Conservation (phyloP, 2,797 vertebrate species). For the Eremophila alpestris region DNA sequence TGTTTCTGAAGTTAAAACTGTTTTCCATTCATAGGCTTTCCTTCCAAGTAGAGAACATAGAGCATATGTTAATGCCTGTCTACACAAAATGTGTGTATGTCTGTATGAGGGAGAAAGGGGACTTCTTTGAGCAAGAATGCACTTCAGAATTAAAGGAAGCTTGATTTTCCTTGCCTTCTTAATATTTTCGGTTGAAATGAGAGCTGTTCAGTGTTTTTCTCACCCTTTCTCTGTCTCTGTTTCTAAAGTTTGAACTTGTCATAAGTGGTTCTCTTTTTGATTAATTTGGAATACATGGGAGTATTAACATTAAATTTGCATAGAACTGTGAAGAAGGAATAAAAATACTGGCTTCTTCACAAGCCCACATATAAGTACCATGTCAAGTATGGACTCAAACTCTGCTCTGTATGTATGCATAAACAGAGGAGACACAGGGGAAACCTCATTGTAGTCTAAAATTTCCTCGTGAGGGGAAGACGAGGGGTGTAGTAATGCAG, state of each 20-base stretch:
- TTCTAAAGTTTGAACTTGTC: not conserved
- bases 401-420: not conserved
- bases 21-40: not conserved
- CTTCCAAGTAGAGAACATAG: not conserved
- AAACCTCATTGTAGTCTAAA: not conserved
- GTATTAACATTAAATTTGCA: not conserved
- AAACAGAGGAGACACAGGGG: not conserved
- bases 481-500: no score
- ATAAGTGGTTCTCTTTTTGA: not conserved
- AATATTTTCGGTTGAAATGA: not conserved
- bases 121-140: not conserved
- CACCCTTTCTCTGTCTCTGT: not conserved
- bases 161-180: not conserved
- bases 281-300: not conserved
- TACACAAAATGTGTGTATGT: not conserved
- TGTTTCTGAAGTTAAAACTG: not conserved
- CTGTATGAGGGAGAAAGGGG: not conserved
- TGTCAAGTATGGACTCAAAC: not conserved
- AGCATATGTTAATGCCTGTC: not conserved
- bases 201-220: not conserved
- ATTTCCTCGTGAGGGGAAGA: accelerated
- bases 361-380: not conserved
- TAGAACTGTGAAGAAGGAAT: not conserved
- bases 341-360: not conserved
- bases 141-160: not conserved